Evolutionary conservation across 2,888 invertebrate genomes (phyloP).

Genomic region (Diloba caeruleocephala): DNA sequence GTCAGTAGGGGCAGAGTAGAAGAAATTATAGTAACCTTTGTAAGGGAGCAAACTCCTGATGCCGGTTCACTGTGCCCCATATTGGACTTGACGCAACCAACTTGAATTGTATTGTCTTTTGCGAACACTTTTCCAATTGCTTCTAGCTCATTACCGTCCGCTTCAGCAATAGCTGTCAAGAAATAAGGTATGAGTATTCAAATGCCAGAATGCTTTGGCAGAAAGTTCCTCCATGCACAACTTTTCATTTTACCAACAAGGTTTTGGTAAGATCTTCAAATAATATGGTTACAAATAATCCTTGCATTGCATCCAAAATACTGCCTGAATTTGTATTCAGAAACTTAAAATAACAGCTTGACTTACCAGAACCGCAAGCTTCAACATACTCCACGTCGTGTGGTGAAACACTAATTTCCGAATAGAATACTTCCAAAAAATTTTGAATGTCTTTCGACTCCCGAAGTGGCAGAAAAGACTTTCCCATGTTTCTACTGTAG

Average conservation of each 20-base stretch:
- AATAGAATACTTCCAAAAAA: constrained; percentile 16
- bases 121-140: constrained; percentile 7
- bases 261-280: no score
- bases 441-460: constrained; percentile 5
- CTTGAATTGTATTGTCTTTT: not conserved
- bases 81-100: constrained; percentile 12
- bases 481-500: no score
- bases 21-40: constrained; percentile 11
- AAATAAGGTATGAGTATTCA: no score
- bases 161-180: constrained; percentile 11
- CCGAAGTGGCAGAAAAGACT: constrained; percentile 8
- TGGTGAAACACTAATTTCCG: constrained; percentile 11
- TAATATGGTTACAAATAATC: no score
- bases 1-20: no score
- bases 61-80: no score
- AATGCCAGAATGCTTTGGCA: no score
- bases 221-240: no score
- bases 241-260: no score
- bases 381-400: constrained; percentile 12
- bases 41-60: not conserved
- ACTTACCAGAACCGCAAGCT: constrained; percentile 6
- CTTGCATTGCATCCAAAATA: no score
- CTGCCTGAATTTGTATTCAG: no score
- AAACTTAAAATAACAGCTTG: no score
- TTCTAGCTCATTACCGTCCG: constrained; percentile 1